These are phyloP conservation scores for Drosophila basisetae DNA, from an alignment of 2,888 invertebrate species.

Conservation along the genomic window DNA sequence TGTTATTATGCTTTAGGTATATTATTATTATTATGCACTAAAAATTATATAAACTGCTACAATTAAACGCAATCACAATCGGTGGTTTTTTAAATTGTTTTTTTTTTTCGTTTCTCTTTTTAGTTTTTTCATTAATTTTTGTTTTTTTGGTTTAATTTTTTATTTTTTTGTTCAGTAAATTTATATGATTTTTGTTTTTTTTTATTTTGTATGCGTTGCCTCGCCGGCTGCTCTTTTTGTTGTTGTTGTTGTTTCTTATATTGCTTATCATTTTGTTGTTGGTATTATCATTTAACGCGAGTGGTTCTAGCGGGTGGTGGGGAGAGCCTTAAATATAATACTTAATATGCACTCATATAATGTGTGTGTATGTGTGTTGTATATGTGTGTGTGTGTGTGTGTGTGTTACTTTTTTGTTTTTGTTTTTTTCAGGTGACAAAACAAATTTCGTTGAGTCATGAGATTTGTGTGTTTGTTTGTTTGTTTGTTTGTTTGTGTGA, in stretches of 20 bases:
- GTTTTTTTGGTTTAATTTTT: constrained; percentile 66
- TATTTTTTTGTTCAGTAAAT: constrained; percentile 30
- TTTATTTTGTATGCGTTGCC: constrained; percentile 50
- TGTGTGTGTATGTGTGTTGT: constrained; percentile 13
- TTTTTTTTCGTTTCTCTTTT: constrained; percentile 60
- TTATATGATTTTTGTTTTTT: constrained; percentile 29
- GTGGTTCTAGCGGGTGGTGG: constrained; percentile 12
- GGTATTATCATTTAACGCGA: constrained; percentile 59
- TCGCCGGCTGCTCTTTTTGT: constrained; percentile 47
- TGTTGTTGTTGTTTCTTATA: constrained; percentile 45
- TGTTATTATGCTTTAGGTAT: constrained; percentile 56
- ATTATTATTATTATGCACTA: constrained; percentile 64
- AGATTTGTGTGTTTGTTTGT: constrained; percentile 27
- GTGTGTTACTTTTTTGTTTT: not conserved
- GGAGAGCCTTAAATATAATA: constrained; percentile 74
- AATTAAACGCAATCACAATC: constrained; percentile 86
- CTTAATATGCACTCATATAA: constrained; percentile 64
- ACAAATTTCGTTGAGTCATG: constrained; percentile 50
- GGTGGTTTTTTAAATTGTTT: constrained; percentile 83
- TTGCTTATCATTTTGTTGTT: constrained; percentile 62
- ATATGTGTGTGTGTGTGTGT: constrained; percentile 17
- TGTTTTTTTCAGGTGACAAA: constrained; percentile 36
- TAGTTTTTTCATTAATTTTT: constrained; percentile 54
- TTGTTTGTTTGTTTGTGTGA: constrained; percentile 8
- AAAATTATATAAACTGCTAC: constrained; percentile 80